Percentiles rank a stretch among this genome's conserved stretches.
These are phyloP conservation scores for Hydroisotoma schaefferi DNA, from an alignment of 2,888 invertebrate genomes.

Conservation along the genomic window DNA sequence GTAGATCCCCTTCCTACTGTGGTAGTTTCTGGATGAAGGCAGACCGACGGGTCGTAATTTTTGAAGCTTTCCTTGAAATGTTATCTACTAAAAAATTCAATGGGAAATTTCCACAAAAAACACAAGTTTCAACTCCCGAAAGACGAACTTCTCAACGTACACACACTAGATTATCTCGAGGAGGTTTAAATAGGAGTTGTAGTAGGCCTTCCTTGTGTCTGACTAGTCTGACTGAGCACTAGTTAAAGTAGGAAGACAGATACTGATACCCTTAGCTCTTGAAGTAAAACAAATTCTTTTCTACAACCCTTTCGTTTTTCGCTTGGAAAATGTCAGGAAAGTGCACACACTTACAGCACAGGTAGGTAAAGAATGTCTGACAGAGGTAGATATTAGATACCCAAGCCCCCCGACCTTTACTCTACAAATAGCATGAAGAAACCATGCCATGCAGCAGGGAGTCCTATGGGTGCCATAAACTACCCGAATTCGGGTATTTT, in stretches of 20 bases:
- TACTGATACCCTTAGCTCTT: too few relatives aligned
- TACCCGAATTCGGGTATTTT: conserved; percentile 35
- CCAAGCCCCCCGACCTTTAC: not conserved
- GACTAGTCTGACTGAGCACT: too few relatives aligned
- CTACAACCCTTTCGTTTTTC: not conserved
- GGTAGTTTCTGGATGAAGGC: conserved; percentile 9
- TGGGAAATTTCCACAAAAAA: conserved; percentile 28
- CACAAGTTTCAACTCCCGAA: conserved; percentile 2
- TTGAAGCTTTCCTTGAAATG: conserved; percentile 43
- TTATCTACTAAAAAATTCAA: conserved; percentile 44
- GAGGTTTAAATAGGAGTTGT: too few relatives aligned
- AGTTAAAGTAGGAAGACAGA: not conserved
- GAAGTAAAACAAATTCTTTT: not conserved
- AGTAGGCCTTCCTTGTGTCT: too few relatives aligned
- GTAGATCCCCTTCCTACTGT: not conserved
- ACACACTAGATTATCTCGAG: too few relatives aligned
- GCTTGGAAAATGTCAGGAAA: not conserved
- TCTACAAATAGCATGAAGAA: not conserved
- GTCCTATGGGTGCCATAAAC: conserved; percentile 47
- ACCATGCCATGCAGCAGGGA: too few relatives aligned
- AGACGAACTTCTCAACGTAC: not conserved
- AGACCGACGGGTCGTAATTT: conserved; percentile 37
- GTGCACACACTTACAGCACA: too few relatives aligned
- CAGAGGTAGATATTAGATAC: too few relatives aligned
- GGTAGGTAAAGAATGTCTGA: too few relatives aligned